These are phyloP conservation scores for Chamaetylas fuelleborni DNA, from an alignment of 2,113 vertebrate species.

Conservation along the genomic window DNA sequence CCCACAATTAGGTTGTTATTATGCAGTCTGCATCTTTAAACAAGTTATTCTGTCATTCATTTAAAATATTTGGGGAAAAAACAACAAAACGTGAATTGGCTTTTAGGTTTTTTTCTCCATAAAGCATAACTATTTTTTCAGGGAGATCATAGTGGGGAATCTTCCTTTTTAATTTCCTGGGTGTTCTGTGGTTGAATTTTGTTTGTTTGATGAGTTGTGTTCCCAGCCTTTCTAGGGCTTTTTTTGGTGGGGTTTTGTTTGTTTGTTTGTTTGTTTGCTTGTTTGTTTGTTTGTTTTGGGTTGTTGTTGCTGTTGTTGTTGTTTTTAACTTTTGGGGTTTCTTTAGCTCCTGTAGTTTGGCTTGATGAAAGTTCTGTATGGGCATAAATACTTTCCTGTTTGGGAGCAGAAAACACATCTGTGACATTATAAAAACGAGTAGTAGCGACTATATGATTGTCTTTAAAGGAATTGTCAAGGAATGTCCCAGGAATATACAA, in stretches of 20 bases:
- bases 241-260: not conserved
- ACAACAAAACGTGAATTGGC: not conserved
- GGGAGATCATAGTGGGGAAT: not conserved
- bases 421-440: not conserved
- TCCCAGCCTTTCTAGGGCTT: not conserved
- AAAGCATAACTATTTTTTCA: not conserved
- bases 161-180: not conserved
- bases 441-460: not conserved
- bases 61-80: not conserved
- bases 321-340: not conserved
- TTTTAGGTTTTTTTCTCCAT: not conserved
- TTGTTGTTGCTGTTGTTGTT: not conserved
- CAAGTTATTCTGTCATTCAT: not conserved
- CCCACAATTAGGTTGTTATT: not conserved
- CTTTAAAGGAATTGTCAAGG: not conserved
- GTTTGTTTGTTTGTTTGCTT: not conserved
- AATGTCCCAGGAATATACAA: not conserved
- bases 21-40: not conserved
- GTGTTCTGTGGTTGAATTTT: constrained; percentile 6
- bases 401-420: not conserved
- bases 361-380: not conserved
- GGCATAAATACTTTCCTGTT: not conserved
- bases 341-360: not conserved
- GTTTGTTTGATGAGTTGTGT: constrained; percentile 10
- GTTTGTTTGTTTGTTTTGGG: too few relatives aligned